Conservation (phyloP, 2,797 vertebrate genomes). For the Paratrypauchen microcephalus region DNA sequence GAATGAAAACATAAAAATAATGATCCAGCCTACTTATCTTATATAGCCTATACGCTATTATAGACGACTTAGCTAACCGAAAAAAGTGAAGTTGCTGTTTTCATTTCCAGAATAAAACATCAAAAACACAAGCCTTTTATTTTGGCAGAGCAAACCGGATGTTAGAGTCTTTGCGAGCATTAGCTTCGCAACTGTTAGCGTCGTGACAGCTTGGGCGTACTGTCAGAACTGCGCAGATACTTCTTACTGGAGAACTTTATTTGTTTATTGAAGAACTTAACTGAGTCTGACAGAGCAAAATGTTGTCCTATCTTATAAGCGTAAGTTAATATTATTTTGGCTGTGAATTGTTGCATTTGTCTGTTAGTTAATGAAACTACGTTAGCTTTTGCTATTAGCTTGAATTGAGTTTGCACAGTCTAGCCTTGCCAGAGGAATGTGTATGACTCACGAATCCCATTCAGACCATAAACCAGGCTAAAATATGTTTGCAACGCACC, state of each 20-base stretch:
- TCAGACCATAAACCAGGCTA: slow-evolving; percentile 7
- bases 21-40: too few species aligned
- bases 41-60: too few species aligned
- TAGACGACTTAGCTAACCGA: too few species aligned
- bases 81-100: too few species aligned
- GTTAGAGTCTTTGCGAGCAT: accelerated
- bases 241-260: neutral
- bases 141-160: slow-evolving; percentile 30
- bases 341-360: neutral
- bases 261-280: too few species aligned
- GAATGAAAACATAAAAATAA: too few species aligned
- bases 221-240: neutral
- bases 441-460: slow-evolving; percentile 62
- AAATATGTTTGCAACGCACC: neutral
- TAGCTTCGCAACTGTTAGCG: neutral
- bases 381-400: slow-evolving; percentile 8
- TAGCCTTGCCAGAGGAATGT: slow-evolving; percentile 22
- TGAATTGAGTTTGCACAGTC: neutral
- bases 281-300: slow-evolving; percentile 31
- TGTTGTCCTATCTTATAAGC: slow-evolving; percentile 72
- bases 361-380: neutral
- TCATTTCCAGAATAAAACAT: neutral
- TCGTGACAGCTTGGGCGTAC: slow-evolving; percentile 1
- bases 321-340: slow-evolving; percentile 54
- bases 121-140: neutral